Conservation (phyloP, 2,797 vertebrate species). For the Sus cebifrons region DNA sequence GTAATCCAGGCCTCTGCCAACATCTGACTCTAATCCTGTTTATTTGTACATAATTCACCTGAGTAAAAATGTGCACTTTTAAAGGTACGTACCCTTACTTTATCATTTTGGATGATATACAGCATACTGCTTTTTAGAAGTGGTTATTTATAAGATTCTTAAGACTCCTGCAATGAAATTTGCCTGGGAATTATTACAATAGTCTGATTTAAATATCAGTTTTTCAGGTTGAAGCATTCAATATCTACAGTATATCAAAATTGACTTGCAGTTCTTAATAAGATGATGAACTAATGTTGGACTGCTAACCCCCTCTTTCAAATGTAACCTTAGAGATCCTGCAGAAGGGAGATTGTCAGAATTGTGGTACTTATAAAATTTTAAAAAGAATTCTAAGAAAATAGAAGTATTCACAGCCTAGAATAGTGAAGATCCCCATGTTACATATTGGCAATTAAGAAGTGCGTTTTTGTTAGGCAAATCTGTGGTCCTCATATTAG, state of each 20-base stretch:
- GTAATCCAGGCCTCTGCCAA: neutral
- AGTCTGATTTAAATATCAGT: slow-evolving; percentile 82
- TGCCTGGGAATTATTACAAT: slow-evolving; percentile 83
- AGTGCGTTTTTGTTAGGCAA: neutral
- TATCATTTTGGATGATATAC: slow-evolving; percentile 77
- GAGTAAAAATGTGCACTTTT: slow-evolving; percentile 62
- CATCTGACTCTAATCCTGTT: neutral
- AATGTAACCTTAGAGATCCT: slow-evolving; percentile 51
- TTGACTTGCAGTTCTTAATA: slow-evolving; percentile 79
- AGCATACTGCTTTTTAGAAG: slow-evolving; percentile 75
- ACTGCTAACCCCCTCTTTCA: slow-evolving; percentile 47
- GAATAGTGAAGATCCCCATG: rapidly evolving
- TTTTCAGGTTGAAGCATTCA: slow-evolving; percentile 81
- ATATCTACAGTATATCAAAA: slow-evolving; percentile 79
- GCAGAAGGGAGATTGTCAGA: neutral
- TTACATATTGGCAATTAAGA: neutral
- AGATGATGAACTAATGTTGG: slow-evolving; percentile 80
- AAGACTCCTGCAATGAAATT: slow-evolving; percentile 78
- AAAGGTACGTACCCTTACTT: slow-evolving; percentile 45
- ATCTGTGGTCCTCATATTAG: neutral
- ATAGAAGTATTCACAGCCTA: neutral
- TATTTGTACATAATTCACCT: neutral
- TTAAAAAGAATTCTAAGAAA: neutral
- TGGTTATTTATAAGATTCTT: slow-evolving; percentile 82
- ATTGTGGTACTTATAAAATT: neutral